Evolutionary conservation across 2,113 vertebrate species (phyloP).

Genomic region (Phaethornis superciliosus): DNA sequence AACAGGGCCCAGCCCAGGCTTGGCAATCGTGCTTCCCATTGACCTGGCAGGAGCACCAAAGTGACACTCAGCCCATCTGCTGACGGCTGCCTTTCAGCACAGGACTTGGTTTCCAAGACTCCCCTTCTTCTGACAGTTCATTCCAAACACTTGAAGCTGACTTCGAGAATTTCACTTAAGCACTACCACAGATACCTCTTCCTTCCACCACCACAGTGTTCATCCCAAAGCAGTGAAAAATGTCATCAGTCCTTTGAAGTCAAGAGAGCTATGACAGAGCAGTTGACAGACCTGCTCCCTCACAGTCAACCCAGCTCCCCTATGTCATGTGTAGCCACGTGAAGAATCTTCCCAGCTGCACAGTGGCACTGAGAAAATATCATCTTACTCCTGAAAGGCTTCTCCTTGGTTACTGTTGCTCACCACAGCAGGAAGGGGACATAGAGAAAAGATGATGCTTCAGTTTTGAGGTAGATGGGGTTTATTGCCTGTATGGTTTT

Average conservation of each 20-base stretch:
- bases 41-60: background rate
- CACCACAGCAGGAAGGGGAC: background rate
- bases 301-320: background rate
- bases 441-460: background rate
- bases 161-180: background rate
- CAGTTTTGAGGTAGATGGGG: background rate
- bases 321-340: fast-evolving
- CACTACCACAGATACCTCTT: background rate
- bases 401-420: background rate
- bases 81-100: fast-evolving
- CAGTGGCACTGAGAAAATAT: background rate
- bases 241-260: background rate
- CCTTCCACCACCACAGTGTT: background rate
- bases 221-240: background rate
- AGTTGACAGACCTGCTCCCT: background rate
- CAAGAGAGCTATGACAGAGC: background rate
- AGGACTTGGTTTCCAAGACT: background rate
- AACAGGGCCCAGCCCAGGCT: background rate
- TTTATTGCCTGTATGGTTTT: background rate
- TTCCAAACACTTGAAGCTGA: background rate
- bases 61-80: background rate
- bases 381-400: background rate
- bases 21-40: background rate
- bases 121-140: background rate
- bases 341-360: background rate